Conservation (phyloP, 2,888 invertebrate genomes). For the Argynnis bischoffii region DNA sequence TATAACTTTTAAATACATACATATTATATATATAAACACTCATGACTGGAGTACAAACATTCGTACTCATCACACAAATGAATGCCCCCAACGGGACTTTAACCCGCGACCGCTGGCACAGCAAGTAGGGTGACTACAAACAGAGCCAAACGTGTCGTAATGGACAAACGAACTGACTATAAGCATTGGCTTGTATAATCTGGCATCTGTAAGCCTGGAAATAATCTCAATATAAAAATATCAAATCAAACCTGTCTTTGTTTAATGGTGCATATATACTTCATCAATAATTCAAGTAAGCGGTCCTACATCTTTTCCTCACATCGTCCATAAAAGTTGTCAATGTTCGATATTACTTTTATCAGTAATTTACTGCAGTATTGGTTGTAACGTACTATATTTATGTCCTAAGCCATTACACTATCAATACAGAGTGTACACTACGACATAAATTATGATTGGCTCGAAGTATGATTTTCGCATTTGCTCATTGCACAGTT, state of each 20-base stretch:
- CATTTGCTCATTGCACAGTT: background rate
- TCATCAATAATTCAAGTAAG: constrained; percentile 16
- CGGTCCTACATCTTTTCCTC: background rate
- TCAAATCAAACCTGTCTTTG: constrained; percentile 2
- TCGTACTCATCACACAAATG: too few relatives aligned
- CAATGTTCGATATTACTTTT: constrained; percentile 10
- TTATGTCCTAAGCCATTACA: background rate
- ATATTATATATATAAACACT: too few relatives aligned
- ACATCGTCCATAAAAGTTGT: background rate
- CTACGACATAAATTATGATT: background rate
- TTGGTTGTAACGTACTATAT: constrained; percentile 3
- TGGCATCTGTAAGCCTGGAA: too few relatives aligned
- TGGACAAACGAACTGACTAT: too few relatives aligned
- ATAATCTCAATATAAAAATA: background rate
- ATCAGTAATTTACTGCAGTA: background rate
- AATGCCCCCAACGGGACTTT: too few relatives aligned
- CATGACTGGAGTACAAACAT: too few relatives aligned
- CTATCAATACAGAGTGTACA: background rate
- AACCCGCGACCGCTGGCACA: too few relatives aligned
- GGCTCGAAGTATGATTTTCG: constrained; percentile 2
- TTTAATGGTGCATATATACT: constrained; percentile 10
- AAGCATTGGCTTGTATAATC: too few relatives aligned
- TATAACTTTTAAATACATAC: too few relatives aligned
- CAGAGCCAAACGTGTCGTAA: too few relatives aligned
- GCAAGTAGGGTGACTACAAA: too few relatives aligned